Evolutionary conservation across 2,888 invertebrate species (phyloP).

Genomic region (Linnaemya vulpina): DNA sequence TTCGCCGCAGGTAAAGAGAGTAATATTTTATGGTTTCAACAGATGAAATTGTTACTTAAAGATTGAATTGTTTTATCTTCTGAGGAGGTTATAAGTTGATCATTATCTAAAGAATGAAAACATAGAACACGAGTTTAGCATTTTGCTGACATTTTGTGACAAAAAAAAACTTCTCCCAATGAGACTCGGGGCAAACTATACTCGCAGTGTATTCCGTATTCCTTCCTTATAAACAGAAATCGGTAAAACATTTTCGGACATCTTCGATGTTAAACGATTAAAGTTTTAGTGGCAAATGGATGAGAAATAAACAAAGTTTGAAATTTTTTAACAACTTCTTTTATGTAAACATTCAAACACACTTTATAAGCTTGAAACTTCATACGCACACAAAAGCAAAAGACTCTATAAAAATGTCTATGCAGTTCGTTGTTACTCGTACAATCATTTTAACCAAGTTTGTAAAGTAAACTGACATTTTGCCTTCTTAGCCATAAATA

Average conservation of each 20-base stretch:
- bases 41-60: too few species aligned
- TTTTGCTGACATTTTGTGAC: too few species aligned
- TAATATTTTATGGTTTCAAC: too few species aligned
- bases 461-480: slow-evolving; percentile 56
- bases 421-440: slow-evolving; percentile 18
- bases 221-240: too few species aligned
- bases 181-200: too few species aligned
- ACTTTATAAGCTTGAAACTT: not conserved
- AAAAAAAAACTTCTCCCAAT: too few species aligned
- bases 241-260: not conserved
- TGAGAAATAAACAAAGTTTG: slow-evolving; percentile 4
- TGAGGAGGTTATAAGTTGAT: too few species aligned
- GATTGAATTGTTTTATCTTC: too few species aligned
- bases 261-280: slow-evolving; percentile 34
- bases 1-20: too few species aligned
- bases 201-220: too few species aligned
- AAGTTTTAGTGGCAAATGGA: slow-evolving; percentile 1
- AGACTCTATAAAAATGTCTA: not conserved
- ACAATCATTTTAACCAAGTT: slow-evolving; percentile 42
- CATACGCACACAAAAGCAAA: slow-evolving; percentile 22
- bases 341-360: slow-evolving; percentile 1
- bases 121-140: too few species aligned
- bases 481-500: slow-evolving; percentile 75
- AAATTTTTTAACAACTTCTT: slow-evolving; percentile 45
- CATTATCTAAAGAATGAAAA: too few species aligned